Conservation (phyloP, 2,888 invertebrate genomes). For the Trissolcus brochymenae region DNA sequence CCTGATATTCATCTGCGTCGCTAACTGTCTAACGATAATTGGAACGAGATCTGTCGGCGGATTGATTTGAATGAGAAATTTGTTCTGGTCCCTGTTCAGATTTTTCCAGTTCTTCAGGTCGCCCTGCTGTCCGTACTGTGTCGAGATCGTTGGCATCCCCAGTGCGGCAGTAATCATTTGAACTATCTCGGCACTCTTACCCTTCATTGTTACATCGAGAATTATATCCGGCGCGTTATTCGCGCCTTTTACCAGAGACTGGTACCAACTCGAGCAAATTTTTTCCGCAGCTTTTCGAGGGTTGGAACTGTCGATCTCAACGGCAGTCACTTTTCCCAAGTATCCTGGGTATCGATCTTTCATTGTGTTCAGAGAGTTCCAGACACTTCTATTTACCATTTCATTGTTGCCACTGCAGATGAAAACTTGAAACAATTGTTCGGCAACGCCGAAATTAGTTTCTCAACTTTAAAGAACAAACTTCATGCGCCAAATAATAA, state of each 20-base stretch:
- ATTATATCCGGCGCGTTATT: slow-evolving; percentile 86
- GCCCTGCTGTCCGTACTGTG: slow-evolving; percentile 90
- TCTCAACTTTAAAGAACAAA: no score
- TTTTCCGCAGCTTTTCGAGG: slow-evolving; percentile 62
- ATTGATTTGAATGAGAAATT: slow-evolving; percentile 88
- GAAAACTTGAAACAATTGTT: slow-evolving; percentile 63
- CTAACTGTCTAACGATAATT: slow-evolving; percentile 87
- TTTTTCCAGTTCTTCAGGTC: slow-evolving; percentile 86
- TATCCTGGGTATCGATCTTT: slow-evolving; percentile 63
- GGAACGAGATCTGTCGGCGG: slow-evolving; percentile 92
- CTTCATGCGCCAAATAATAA: no score
- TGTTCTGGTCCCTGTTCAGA: slow-evolving; percentile 82
- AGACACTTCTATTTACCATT: slow-evolving; percentile 68
- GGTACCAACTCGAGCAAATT: slow-evolving; percentile 68
- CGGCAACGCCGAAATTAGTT: not conserved
- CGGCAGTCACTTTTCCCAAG: slow-evolving; percentile 65
- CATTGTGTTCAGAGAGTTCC: slow-evolving; percentile 64
- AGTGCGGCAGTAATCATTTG: slow-evolving; percentile 89
- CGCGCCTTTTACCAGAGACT: slow-evolving; percentile 76
- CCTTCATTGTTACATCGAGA: slow-evolving; percentile 88
- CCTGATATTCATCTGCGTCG: slow-evolving; percentile 84
- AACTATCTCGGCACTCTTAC: slow-evolving; percentile 88
- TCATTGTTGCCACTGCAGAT: slow-evolving; percentile 68
- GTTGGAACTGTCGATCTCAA: slow-evolving; percentile 65
- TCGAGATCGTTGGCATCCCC: slow-evolving; percentile 88